Evolutionary conservation across 2,888 invertebrate genomes (phyloP).

Genomic region (Diarsia dahlii): DNA sequence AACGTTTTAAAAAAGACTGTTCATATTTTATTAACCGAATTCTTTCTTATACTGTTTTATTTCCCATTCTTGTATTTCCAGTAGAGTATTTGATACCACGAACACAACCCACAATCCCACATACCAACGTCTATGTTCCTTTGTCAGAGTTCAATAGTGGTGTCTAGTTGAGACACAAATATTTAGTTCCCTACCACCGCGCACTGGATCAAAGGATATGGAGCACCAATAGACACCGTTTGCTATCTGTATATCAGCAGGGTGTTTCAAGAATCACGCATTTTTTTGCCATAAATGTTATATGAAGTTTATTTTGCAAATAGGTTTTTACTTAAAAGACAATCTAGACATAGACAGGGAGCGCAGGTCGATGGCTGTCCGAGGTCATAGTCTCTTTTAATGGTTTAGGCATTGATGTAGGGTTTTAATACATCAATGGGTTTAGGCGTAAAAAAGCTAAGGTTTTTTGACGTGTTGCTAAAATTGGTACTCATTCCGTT

Average conservation of each 20-base stretch:
- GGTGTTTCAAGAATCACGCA: neutral
- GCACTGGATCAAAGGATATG: slow-evolving; percentile 31
- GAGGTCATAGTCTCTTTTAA: no score
- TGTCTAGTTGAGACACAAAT: slow-evolving; percentile 26
- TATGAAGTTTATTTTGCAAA: no score
- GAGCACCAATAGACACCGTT: neutral
- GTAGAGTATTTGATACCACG: neutral
- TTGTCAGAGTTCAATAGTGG: slow-evolving; percentile 7
- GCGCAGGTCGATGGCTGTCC: no score
- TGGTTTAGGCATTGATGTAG: no score
- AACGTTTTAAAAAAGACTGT: no score
- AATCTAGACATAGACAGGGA: no score
- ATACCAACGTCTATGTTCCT: neutral
- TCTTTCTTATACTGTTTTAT: neutral
- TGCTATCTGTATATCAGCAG: neutral
- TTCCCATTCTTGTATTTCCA: neutral
- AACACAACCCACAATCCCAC: neutral
- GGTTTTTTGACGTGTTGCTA: neutral
- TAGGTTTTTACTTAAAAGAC: no score
- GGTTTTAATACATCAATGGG: no score
- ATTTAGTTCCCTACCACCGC: slow-evolving; percentile 12
- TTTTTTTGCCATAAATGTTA: no score
- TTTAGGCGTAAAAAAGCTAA: no score
- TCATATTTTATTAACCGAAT: neutral
- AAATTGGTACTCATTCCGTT: neutral